phyloP scores from a whole-genome alignment of 2,113 vertebrate genomes.

The Oxygymnocypris stewartii region DNA sequence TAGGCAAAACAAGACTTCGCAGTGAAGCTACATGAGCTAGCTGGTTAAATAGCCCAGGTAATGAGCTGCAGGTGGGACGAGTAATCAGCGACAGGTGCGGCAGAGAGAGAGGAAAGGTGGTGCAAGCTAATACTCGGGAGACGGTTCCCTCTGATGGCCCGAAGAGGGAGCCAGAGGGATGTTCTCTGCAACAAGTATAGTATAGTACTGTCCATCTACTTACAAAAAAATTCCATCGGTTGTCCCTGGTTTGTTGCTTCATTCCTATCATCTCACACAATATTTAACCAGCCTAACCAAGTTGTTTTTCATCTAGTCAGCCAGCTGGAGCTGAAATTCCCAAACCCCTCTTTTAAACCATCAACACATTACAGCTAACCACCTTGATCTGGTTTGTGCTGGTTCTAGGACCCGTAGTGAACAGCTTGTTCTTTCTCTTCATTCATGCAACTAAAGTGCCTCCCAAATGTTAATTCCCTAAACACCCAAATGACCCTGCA shows the following conservation, averaged over 20 bases:
- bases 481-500: not conserved
- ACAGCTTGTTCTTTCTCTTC: constrained; percentile 40
- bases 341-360: not conserved
- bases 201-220: no score
- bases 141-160: no score
- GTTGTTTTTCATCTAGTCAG: not conserved
- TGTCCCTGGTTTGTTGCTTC: not conserved
- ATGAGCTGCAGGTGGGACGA: no score
- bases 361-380: not conserved
- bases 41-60: no score
- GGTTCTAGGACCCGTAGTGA: constrained; percentile 35
- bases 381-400: constrained; percentile 45
- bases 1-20: no score
- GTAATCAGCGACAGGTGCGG: no score
- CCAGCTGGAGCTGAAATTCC: not conserved
- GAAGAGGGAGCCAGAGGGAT: no score
- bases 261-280: not conserved
- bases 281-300: not conserved
- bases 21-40: no score
- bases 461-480: constrained; percentile 5
- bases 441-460: not conserved
- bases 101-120: no score
- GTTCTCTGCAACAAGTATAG: no score
- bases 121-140: no score
- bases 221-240: no score